phyloP scores from a whole-genome alignment of 2,113 vertebrate species.

The Stigmatopora nigra region DNA sequence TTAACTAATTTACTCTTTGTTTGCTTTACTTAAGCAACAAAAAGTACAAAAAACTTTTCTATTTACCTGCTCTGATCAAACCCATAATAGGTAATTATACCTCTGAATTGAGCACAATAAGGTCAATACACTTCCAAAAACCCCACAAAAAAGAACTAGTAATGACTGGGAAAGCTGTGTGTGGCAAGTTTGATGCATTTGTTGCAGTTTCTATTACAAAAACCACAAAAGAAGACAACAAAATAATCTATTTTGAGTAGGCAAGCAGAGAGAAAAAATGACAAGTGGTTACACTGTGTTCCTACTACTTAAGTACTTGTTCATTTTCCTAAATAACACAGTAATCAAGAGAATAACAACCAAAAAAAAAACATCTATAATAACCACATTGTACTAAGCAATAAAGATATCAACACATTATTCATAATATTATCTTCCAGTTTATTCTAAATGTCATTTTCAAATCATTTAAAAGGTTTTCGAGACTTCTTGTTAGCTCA shows the following conservation, averaged over 20 bases:
- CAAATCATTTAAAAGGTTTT: neutral
- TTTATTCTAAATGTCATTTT: neutral
- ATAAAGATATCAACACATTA: neutral
- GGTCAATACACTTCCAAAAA: too few relatives aligned
- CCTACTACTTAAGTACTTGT: neutral
- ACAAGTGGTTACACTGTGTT: conserved; percentile 13
- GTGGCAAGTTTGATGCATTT: conserved; percentile 23
- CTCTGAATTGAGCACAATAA: conserved; percentile 29
- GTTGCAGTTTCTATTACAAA: conserved; percentile 18
- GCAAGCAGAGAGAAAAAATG: conserved; percentile 19
- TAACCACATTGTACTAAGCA: neutral
- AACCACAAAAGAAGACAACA: conserved; percentile 11
- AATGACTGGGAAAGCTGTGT: conserved; percentile 35
- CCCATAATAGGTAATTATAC: conserved; percentile 33
- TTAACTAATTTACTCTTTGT: neutral
- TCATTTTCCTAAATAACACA: neutral
- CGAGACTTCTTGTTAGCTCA: neutral
- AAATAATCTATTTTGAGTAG: neutral
- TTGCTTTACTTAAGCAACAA: conserved; percentile 14
- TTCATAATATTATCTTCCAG: neutral
- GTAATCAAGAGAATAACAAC: neutral
- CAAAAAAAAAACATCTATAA: neutral
- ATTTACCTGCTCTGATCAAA: conserved; percentile 27
- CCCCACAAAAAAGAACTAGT: conserved; percentile 31
- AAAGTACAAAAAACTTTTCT: conserved; percentile 17